Evolutionary conservation across 2,113 vertebrate genomes (phyloP).

Genomic region (Hystrix brachyura): DNA sequence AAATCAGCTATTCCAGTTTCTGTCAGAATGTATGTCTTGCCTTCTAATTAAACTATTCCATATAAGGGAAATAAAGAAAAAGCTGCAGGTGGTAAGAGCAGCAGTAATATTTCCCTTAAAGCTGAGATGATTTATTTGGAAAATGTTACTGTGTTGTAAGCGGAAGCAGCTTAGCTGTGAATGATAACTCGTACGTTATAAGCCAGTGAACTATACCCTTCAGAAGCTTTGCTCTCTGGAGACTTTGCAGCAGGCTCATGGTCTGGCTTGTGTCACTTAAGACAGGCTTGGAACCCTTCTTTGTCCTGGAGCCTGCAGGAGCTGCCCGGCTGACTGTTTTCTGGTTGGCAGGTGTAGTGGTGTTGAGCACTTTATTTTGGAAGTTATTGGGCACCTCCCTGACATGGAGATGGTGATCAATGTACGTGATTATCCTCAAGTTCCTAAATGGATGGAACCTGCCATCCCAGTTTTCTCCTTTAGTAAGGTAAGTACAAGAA

Average conservation of each 20-base stretch:
- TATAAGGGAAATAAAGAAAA: constrained; percentile 7
- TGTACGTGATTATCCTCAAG: constrained; percentile 97
- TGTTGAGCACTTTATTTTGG: constrained; percentile 96
- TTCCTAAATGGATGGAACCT: constrained; percentile 94
- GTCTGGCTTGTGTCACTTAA: not conserved
- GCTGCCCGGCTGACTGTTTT: constrained; percentile 44
- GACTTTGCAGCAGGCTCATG: not conserved
- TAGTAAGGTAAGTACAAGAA: constrained; percentile 93
- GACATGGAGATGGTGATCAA: constrained; percentile 98
- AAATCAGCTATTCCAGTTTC: constrained; percentile 12
- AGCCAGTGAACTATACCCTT: not conserved
- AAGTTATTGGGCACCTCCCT: constrained; percentile 92
- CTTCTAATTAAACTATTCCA: not conserved
- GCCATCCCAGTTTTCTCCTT: constrained; percentile 96
- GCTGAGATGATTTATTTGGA: not conserved
- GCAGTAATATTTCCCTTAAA: not conserved
- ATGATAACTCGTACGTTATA: not conserved
- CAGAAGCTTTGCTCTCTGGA: constrained; percentile 24
- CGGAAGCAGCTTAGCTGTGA: not conserved
- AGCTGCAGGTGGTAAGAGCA: not conserved
- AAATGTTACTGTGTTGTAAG: not conserved
- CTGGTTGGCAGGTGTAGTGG: constrained; percentile 93
- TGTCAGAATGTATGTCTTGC: not conserved
- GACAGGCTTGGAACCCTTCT: not conserved
- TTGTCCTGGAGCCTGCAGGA: not conserved